phyloP scores from a whole-genome alignment of 2,888 invertebrate genomes.

The Tyria jacobaeae region DNA sequence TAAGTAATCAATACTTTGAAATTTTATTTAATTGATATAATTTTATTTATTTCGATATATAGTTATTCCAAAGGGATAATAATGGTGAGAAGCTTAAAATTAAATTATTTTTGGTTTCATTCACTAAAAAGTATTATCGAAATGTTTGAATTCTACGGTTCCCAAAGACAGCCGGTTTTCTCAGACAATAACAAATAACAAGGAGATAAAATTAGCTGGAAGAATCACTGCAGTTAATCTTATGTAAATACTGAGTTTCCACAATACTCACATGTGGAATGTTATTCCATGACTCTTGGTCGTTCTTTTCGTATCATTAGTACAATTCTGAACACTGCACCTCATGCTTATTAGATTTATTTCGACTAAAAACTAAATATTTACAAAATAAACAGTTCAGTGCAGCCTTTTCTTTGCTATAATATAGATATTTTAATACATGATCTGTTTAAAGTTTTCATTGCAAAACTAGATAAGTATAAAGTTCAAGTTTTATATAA shows the following conservation, averaged over 20 bases:
- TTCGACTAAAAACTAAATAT: neutral
- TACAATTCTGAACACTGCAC: slow-evolving; percentile 71
- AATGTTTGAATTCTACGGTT: neutral
- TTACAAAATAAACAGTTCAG: slow-evolving; percentile 12
- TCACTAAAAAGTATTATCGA: neutral
- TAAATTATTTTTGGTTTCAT: neutral
- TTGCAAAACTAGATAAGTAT: neutral
- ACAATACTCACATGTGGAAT: slow-evolving; percentile 71
- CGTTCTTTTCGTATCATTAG: slow-evolving; percentile 64
- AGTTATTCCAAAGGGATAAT: too few species aligned
- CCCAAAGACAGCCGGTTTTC: neutral
- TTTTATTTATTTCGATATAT: too few species aligned
- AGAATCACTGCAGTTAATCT: neutral
- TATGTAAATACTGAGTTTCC: neutral
- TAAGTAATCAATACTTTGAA: too few species aligned
- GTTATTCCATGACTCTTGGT: slow-evolving; percentile 72
- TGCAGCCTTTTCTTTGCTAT: neutral
- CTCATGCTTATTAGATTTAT: slow-evolving; percentile 56
- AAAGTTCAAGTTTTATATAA: neutral
- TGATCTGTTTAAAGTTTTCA: neutral
- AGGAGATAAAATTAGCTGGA: neutral
- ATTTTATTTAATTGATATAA: too few species aligned
- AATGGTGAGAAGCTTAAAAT: neutral
- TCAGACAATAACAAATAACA: neutral
- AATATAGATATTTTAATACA: neutral